Conservation (phyloP, 2,797 vertebrate genomes). For the Phalanger gymnotis region DNA sequence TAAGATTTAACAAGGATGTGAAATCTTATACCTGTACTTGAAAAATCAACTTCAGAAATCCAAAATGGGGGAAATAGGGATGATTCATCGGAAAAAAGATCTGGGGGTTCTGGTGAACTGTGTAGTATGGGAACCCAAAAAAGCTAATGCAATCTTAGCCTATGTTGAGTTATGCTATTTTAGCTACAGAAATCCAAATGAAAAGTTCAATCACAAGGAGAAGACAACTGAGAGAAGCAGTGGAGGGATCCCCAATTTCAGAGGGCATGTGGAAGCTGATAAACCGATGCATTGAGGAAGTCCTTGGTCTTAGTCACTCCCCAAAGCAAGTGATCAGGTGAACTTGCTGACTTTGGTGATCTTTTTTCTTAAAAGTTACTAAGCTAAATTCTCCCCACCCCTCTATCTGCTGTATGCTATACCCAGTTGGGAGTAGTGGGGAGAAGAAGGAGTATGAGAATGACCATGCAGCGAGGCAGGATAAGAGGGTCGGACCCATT, state of each 20-base stretch:
- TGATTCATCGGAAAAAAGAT: not conserved
- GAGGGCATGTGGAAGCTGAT: not conserved
- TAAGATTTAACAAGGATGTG: not conserved
- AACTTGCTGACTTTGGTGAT: not conserved
- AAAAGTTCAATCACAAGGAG: constrained; percentile 40
- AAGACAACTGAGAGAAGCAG: constrained; percentile 21
- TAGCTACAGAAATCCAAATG: constrained; percentile 5
- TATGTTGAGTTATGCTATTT: not conserved
- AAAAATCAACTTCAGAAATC: not conserved
- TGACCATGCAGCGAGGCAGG: no score
- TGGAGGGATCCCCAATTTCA: constrained; percentile 28
- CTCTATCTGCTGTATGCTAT: not conserved
- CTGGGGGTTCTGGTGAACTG: not conserved
- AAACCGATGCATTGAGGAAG: constrained; percentile 15
- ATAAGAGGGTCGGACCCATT: not conserved
- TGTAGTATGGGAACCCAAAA: not conserved
- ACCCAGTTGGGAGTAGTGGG: not conserved
- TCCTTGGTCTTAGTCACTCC: not conserved
- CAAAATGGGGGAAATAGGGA: not conserved
- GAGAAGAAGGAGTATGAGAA: not conserved
- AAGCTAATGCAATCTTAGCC: not conserved
- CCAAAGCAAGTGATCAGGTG: not conserved
- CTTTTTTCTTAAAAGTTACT: not conserved
- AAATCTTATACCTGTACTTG: not conserved
- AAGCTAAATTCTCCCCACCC: not conserved